Evolutionary conservation across 2,797 vertebrate genomes (phyloP).

Genomic region (Sorex maritimensis): DNA sequence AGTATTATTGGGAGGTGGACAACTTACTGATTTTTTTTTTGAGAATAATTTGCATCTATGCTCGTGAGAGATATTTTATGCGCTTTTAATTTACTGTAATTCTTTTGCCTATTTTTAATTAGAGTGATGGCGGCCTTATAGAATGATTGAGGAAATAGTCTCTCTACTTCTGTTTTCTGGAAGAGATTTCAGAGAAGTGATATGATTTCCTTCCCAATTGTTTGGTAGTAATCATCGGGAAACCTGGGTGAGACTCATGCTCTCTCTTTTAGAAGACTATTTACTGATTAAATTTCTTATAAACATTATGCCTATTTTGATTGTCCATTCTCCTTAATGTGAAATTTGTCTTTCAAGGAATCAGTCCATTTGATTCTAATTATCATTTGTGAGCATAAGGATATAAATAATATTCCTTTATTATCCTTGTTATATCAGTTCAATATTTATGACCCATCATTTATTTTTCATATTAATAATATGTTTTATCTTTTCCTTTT

Average conservation of each 20-base stretch:
- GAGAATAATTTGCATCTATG: not conserved
- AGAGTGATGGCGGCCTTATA: not conserved
- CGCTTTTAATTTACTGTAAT: constrained; percentile 14
- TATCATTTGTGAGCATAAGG: not conserved
- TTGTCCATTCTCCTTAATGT: constrained; percentile 17
- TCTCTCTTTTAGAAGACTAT: constrained; percentile 28
- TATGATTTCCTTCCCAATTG: constrained; percentile 30
- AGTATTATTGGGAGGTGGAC: too few relatives aligned
- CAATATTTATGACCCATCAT: not conserved
- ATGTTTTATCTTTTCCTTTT: not conserved
- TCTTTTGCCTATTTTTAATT: constrained; percentile 9
- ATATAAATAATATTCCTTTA: not conserved
- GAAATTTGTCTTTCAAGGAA: constrained; percentile 44
- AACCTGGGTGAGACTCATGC: not conserved
- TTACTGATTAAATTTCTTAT: constrained; percentile 19
- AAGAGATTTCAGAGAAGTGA: constrained; percentile 32
- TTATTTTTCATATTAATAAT: constrained; percentile 48
- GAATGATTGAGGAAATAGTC: not conserved
- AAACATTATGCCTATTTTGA: not conserved
- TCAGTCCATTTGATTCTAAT: constrained; percentile 23
- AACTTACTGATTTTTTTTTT: not conserved
- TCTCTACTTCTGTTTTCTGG: constrained; percentile 19
- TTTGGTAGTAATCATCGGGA: not conserved
- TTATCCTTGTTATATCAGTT: not conserved
- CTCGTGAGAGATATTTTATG: constrained; percentile 5